A percentile compares a stretch with the other conserved stretches of the same genome.
Evolutionary conservation across 2,797 vertebrate species (phyloP).

Genomic region (Scarus forsteni): DNA sequence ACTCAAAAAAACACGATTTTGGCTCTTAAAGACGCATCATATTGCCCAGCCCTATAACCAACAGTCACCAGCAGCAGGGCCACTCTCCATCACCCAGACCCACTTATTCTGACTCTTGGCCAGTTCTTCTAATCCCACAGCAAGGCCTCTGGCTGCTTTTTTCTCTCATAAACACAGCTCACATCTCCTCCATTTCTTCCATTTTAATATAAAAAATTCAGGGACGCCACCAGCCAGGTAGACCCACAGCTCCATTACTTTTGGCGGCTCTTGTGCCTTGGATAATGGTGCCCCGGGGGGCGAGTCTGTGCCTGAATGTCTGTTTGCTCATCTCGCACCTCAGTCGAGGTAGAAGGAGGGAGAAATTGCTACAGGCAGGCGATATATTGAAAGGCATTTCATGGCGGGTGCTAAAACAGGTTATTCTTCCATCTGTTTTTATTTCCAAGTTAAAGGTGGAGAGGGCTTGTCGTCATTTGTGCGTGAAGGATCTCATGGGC

Average conservation of each 20-base stretch:
- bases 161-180: slow-evolving; percentile 60
- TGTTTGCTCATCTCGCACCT: slow-evolving; percentile 75
- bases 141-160: slow-evolving; percentile 60
- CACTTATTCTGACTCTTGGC: slow-evolving; percentile 60
- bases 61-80: slow-evolving; percentile 27
- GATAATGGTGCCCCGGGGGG: slow-evolving; percentile 76
- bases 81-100: slow-evolving; percentile 54
- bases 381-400: slow-evolving; percentile 68
- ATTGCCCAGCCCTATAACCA: too few species aligned
- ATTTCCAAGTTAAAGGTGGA: slow-evolving; percentile 58
- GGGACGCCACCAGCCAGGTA: slow-evolving; percentile 66
- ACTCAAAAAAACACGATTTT: too few species aligned
- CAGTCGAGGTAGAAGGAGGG: slow-evolving; percentile 46
- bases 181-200: slow-evolving; percentile 60
- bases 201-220: slow-evolving; percentile 64
- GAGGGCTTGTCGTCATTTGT: slow-evolving; percentile 37
- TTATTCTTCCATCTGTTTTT: slow-evolving; percentile 70
- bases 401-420: slow-evolving; percentile 62
- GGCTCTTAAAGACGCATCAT: too few species aligned
- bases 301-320: slow-evolving; percentile 63
- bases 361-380: slow-evolving; percentile 63
- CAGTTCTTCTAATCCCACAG: slow-evolving; percentile 74
- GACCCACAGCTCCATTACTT: slow-evolving; percentile 72
- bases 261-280: slow-evolving; percentile 70
- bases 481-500: slow-evolving; percentile 35